Evolutionary conservation across 2,797 vertebrate genomes (phyloP), one percentile per base, ranked within the genome.

Genomic region (Cygnus olor): DNA sequence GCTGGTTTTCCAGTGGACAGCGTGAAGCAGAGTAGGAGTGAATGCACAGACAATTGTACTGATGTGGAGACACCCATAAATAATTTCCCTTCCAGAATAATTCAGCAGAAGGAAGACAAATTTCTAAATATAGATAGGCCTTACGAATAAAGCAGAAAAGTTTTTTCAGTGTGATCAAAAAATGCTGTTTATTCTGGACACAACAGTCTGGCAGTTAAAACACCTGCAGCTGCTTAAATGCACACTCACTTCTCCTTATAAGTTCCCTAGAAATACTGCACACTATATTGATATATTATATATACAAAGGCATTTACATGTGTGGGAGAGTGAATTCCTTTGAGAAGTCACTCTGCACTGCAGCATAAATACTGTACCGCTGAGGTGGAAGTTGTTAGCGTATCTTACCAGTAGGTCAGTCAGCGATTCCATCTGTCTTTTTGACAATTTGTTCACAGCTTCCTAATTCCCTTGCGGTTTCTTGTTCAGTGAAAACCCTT

Each of bases 361-460:
- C 88, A 93, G 89, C 73, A 86, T 38, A 88, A 96, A 90, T 22
- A 82, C 71, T 0, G 0, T 58, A 80, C 49, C 85, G 70, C 68
- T 81, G 69, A 83, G 89, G 47, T 84, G 80, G 83, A 94, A 96
- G 91, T 70, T 95, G 72, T 88, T 74, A 83, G 80, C 6, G 28
- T 85, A 84, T 80, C 85, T 88, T 92, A 96, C 83, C 57, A 81
- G 89, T 58, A 89, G 77, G 88, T 91, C 92, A 95, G 85, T 66
- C 88, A 83, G 88, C 6, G 24, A 90, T 78, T 87, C 89, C 89
- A 82, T 85, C 85, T 88, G 92, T 91, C 92, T 96, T 95, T 95
- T 80, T 93, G 93, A 94, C 95, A 91, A 95, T 95, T 89, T 92
- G 79, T 90, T 95, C 90, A 96, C 87, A 94, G 89, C 60, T 93